Evolutionary conservation across 2,113 vertebrate species (phyloP).

Genomic region (Bubalus kerabau): DNA sequence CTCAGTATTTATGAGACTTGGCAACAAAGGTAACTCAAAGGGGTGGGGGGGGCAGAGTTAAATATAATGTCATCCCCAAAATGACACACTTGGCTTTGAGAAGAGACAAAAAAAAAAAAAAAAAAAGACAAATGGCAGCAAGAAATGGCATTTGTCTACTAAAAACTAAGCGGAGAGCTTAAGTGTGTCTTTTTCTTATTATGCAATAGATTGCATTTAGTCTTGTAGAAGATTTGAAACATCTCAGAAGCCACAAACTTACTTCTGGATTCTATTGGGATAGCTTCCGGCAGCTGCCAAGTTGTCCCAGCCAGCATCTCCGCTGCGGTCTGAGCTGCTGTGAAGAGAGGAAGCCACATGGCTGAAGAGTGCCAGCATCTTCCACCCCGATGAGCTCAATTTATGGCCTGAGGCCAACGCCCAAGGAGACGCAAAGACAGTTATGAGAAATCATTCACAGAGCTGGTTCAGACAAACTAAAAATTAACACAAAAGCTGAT

Average conservation of each 20-base stretch:
- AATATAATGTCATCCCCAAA: background rate
- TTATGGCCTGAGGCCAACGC: background rate
- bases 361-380: fast-evolving
- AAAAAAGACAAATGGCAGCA: background rate
- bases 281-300: fast-evolving
- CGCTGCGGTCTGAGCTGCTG: fast-evolving
- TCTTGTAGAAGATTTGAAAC: background rate
- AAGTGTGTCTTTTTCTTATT: background rate
- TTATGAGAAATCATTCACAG: background rate
- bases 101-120: background rate
- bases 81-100: too few species aligned
- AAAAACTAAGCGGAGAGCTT: background rate
- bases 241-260: background rate
- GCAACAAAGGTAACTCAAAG: background rate
- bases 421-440: background rate
- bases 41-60: fast-evolving
- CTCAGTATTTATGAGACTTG: background rate
- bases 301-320: background rate
- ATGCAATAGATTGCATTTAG: background rate
- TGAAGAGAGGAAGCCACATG: fast-evolving
- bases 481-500: background rate
- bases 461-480: background rate
- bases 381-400: background rate
- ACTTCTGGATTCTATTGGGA: fast-evolving
- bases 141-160: background rate